Evolutionary conservation across 2,113 vertebrate species (phyloP).

Genomic region (Dermatemys mawii): DNA sequence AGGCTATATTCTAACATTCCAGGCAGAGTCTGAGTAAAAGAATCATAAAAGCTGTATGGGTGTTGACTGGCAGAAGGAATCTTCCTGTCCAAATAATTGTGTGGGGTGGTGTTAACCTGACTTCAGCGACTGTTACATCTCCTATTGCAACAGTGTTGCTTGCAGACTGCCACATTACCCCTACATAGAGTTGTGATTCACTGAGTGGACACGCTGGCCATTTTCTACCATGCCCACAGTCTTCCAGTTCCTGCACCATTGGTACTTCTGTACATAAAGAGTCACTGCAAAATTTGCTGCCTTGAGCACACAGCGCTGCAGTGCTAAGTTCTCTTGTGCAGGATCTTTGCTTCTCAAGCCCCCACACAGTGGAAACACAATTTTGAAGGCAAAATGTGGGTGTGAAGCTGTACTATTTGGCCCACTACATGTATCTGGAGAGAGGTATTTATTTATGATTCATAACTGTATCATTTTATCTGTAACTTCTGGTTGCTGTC

Average conservation of each 20-base stretch:
- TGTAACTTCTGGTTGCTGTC: neutral
- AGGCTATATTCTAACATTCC: neutral
- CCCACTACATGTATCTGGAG: neutral
- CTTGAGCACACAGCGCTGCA: neutral
- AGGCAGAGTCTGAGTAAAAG: neutral
- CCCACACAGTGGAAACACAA: neutral
- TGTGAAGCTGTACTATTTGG: neutral
- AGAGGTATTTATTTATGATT: neutral
- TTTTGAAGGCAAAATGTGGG: neutral
- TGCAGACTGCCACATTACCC: accelerated
- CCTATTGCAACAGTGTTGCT: neutral
- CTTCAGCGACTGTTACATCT: neutral
- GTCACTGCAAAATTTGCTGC: neutral
- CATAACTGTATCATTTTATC: neutral
- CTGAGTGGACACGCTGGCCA: neutral
- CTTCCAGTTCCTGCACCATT: neutral
- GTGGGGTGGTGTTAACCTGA: neutral
- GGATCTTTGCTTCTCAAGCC: neutral
- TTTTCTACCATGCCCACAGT: neutral
- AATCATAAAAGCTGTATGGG: neutral
- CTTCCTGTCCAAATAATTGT: accelerated
- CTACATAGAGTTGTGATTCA: accelerated
- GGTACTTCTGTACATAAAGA: neutral
- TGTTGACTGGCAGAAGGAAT: neutral
- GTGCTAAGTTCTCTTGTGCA: neutral